Base-by-base conservation (phyloP, 2,113 vertebrate genomes). In the Australoheros scitulus region DNA sequence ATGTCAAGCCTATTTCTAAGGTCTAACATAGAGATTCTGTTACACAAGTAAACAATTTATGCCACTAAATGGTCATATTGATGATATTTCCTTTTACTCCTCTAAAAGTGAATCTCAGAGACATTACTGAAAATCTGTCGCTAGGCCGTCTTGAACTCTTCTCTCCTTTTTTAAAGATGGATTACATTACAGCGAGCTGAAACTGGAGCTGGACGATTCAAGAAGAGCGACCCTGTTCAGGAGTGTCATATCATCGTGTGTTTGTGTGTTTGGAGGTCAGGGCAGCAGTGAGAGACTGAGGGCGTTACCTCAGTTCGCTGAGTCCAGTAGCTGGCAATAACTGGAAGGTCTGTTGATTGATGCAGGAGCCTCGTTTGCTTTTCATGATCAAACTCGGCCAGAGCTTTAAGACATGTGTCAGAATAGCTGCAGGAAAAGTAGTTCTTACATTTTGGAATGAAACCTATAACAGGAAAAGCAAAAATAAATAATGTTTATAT, bases 381-480 rank as follows among this genome's bases (percentile, higher is more conserved):
- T 2, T 95, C 90, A 6, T 56, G 85, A 32, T 93, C 14, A 1
- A 96, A 95, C 20, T 91, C 93, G 1, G 43, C 85, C 60, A 95
- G 65, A 2, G 92, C 92, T 60, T 96, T 94, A 4, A 85, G 91
- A 82, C 94, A 96, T 57, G 87, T 94, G 79, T 93, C 84, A 0
- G 88, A 86, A 41, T 92, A 96, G 18, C 89, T 96, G 89, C 95
- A 95, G 38, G 95, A 93, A 81, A 97, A 96, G 88, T 95, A 94
- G 87, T 96, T 92, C 91, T 92, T 93, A 18, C 90, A 87, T 90
- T 86, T 92, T 18, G 94, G 94, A 55, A 96, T 88, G 79, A 97
- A 95, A n/a, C 95, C 93, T 97, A 56, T 15, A 52, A 77, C 15
- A 80, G 4, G 20, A 89, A 82, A 3, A 17, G 78, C 36, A 36